phyloP scores from a whole-genome alignment of 2,888 invertebrate species.

The Eugnorisma glareosa region DNA sequence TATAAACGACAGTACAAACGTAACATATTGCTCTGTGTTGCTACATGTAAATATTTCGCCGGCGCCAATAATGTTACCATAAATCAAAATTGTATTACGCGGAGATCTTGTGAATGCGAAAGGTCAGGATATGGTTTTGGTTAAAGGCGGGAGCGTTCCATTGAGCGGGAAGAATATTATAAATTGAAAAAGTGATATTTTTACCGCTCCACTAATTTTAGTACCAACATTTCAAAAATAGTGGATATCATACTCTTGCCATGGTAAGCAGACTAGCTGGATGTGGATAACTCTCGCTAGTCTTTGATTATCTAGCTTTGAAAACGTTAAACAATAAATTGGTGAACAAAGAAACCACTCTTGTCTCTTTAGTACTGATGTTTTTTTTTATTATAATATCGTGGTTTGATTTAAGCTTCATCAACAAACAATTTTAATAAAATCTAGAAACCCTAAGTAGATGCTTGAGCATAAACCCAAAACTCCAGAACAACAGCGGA shows the following conservation, averaged over 20 bases:
- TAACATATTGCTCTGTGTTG: constrained; percentile 52
- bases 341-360: neutral
- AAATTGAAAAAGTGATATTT: neutral
- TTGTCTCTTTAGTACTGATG: neutral
- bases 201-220: neutral
- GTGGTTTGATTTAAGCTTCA: neutral
- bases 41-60: constrained; percentile 53
- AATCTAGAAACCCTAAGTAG: neutral
- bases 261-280: neutral
- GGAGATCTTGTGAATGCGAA: constrained; percentile 74
- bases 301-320: neutral
- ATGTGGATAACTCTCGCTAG: neutral
- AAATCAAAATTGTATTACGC: constrained; percentile 93
- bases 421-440: neutral
- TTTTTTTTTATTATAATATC: neutral
- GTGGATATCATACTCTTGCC: neutral
- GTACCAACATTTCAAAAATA: neutral
- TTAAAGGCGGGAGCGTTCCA: neutral
- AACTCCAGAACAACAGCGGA: neutral
- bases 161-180: too few species aligned
- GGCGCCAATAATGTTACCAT: constrained; percentile 88
- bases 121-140: constrained; percentile 11
- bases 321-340: neutral
- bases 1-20: constrained; percentile 48
- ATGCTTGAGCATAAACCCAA: neutral